Percentiles rank a stretch among this genome's conserved stretches.
Conservation (phyloP, 2,113 vertebrate genomes). For the Psephotus haematonotus region DNA sequence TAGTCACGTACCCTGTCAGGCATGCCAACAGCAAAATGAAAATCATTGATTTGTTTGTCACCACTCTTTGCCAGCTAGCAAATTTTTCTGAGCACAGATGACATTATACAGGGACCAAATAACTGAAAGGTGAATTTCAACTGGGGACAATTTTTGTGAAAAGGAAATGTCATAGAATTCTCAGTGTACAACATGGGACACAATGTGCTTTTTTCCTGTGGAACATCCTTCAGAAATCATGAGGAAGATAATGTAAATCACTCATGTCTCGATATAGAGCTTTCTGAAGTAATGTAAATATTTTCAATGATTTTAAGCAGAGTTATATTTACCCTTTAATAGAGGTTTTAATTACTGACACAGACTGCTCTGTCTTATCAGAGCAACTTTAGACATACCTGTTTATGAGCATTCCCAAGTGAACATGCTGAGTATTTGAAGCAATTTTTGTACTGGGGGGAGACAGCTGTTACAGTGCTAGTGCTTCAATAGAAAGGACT, state of each 20-base stretch:
- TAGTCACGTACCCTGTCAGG: background rate
- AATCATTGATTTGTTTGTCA: slow-evolving; percentile 55
- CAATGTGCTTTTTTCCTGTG: background rate
- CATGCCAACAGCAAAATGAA: slow-evolving; percentile 28
- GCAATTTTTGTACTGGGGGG: background rate
- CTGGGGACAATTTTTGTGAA: background rate
- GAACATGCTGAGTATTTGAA: background rate
- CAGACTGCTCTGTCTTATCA: background rate
- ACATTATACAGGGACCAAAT: background rate
- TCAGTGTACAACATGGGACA: background rate
- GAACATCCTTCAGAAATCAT: background rate
- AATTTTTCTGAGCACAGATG: slow-evolving; percentile 25
- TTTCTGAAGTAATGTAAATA: background rate
- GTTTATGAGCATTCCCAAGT: background rate
- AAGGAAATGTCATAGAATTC: background rate
- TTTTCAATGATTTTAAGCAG: background rate
- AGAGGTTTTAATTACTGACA: slow-evolving; percentile 9
- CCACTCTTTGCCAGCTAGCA: slow-evolving; percentile 12
- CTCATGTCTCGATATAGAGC: background rate
- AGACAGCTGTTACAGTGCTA: background rate
- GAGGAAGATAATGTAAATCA: background rate
- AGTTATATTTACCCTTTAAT: background rate
- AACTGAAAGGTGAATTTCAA: slow-evolving; percentile 15
- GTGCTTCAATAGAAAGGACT: background rate
- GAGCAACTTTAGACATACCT: background rate